A percentile compares a stretch with the other conserved stretches of the same genome.
phyloP scores from a whole-genome alignment of 2,888 invertebrate species.

The Orthosia gracilis region DNA sequence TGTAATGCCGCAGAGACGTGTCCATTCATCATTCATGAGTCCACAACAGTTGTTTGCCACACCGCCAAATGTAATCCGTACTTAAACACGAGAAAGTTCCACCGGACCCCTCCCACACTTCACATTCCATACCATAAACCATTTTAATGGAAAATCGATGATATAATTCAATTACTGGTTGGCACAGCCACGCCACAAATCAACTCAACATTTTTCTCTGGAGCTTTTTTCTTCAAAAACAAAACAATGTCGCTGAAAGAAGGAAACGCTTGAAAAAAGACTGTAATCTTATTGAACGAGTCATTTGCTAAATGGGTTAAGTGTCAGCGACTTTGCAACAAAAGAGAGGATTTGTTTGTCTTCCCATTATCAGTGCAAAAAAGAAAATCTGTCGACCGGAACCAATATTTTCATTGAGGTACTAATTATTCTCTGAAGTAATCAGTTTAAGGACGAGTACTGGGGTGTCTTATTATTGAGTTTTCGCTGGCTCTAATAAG shows the following conservation, averaged over 20 bases:
- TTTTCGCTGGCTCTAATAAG: not conserved
- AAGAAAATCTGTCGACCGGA: slow-evolving; percentile 22
- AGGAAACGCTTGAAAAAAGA: slow-evolving; percentile 69
- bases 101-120: slow-evolving; percentile 83
- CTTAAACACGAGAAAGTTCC: slow-evolving; percentile 71
- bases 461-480: slow-evolving; percentile 1
- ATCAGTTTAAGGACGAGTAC: slow-evolving; percentile 17
- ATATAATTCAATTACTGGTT: slow-evolving; percentile 89
- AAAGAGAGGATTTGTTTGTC: slow-evolving; percentile 66
- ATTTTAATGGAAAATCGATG: slow-evolving; percentile 91
- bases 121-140: slow-evolving; percentile 90
- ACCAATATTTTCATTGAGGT: slow-evolving; percentile 36
- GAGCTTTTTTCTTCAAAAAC: slow-evolving; percentile 74
- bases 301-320: slow-evolving; percentile 86
- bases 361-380: slow-evolving; percentile 39
- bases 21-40: slow-evolving; percentile 50
- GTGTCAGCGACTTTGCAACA: slow-evolving; percentile 66
- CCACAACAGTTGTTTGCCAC: slow-evolving; percentile 24
- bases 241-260: slow-evolving; percentile 81
- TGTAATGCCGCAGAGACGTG: slow-evolving; percentile 28
- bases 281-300: slow-evolving; percentile 82
- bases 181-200: slow-evolving; percentile 84
- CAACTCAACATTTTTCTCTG: slow-evolving; percentile 72
- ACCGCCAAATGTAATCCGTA: slow-evolving; percentile 47
- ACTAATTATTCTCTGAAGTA: slow-evolving; percentile 21